These are phyloP conservation scores for Himalopsyche tibetana DNA, from an alignment of 2,888 invertebrate species.

Conservation along the genomic window DNA sequence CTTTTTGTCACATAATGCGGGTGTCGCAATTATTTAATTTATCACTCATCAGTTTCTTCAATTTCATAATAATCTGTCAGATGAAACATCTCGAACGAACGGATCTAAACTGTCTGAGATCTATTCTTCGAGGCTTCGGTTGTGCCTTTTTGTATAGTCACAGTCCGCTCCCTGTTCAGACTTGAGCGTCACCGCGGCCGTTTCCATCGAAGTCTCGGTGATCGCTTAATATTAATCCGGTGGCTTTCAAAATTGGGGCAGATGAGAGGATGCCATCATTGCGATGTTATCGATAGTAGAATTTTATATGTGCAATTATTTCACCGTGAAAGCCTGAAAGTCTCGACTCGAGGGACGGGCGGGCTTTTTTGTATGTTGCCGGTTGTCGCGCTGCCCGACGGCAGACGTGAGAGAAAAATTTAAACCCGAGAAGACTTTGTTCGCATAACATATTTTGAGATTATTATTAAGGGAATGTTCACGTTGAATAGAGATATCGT, in stretches of 20 bases:
- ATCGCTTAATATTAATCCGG: background rate
- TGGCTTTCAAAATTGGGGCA: background rate
- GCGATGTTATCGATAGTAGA: background rate
- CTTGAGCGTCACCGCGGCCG: background rate
- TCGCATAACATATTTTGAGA: conserved; percentile 51
- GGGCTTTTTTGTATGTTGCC: conserved; percentile 14
- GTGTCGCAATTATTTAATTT: too few relatives aligned
- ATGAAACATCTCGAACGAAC: too few relatives aligned
- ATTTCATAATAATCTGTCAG: too few relatives aligned
- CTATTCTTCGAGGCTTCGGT: background rate
- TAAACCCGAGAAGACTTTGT: conserved; percentile 41
- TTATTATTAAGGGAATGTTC: conserved; percentile 52
- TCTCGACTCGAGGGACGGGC: background rate
- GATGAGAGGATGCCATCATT: conserved; percentile 7
- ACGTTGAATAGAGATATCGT: conserved; percentile 45
- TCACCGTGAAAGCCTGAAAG: background rate
- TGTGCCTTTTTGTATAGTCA: background rate
- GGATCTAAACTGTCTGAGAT: too few relatives aligned
- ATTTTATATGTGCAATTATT: conserved; percentile 40
- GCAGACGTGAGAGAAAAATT: background rate
- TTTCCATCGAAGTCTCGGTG: background rate
- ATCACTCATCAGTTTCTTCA: too few relatives aligned
- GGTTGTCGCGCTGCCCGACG: background rate
- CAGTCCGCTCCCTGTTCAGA: background rate
- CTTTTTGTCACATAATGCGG: too few relatives aligned